Base-by-base conservation (phyloP, 2,888 invertebrate genomes). In the Eupithecia dodoneata region DNA sequence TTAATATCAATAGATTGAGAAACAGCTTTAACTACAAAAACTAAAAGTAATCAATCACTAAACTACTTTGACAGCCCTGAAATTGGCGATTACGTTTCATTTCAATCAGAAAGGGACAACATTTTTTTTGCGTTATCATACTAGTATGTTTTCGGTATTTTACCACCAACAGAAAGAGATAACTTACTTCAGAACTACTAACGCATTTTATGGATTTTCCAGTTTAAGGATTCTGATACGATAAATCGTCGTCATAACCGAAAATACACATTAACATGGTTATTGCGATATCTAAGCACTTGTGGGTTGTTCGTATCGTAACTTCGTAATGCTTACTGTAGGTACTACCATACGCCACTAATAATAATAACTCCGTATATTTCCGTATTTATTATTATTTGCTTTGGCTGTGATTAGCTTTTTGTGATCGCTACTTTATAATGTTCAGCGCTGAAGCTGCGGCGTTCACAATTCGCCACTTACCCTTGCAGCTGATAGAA, bases 161-260 rank as follows among this genome's bases (percentile, higher is more conserved):
- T 55, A 55, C n/a, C 55, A n/a, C n/a, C n/a, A n/a, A n/a, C 55
- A 55, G 30, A 55, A 55, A 7, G 55, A 55, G n/a, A 15, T 18
- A 9, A 47, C 2, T 7, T 9, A 59, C 2, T 59, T 59, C n/a
- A 3, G n/a, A 55, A 59, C 55, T 13, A 59, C 55, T 13, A n/a
- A 59, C 10, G 9, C 4, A 59, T 59, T 18, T 66, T 42, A 42
- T 13, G 7, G 12, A 66, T 66, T 66, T 66, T 15, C 6, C 66
- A 15, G 0, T 69, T 63, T 42, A 47, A 47, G 65, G 67, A 65
- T 70, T 73, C 73, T 76, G 73, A 52, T 65, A 69, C 47, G 42
- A 59, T 65, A 41, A 63, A 49, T 13, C 30, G 49, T 70, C 15
- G 66, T 66, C 9, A n/a, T 45, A 15, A 2, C 67, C 44, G 67